Percentiles rank a stretch among this genome's conserved stretches.
Conservation (phyloP, 2,888 invertebrate species). For the Agrotis segetum region DNA sequence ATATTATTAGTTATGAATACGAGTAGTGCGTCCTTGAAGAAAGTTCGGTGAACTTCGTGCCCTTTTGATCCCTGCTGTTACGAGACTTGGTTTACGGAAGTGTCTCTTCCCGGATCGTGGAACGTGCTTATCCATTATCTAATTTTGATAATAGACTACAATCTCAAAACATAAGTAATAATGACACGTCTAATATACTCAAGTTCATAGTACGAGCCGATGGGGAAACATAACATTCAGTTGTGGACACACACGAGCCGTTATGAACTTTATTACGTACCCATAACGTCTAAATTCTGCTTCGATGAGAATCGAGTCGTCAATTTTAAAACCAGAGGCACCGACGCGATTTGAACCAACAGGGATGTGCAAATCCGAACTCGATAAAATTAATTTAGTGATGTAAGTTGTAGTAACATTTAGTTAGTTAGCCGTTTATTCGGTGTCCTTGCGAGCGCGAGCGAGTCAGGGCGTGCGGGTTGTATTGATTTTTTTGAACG, state of each 20-base stretch:
- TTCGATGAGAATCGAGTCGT: slow-evolving; percentile 11
- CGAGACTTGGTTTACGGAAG: slow-evolving; percentile 15
- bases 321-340: slow-evolving; percentile 13
- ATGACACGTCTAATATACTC: slow-evolving; percentile 11
- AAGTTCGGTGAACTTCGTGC: slow-evolving; percentile 13
- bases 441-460: slow-evolving; percentile 78
- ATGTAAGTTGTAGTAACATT: slow-evolving; percentile 71
- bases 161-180: slow-evolving; percentile 8
- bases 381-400: slow-evolving; percentile 54
- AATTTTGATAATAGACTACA: neutral
- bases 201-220: slow-evolving; percentile 12
- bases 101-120: neutral
- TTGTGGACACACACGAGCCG: slow-evolving; percentile 6
- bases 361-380: slow-evolving; percentile 38
- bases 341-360: slow-evolving; percentile 11
- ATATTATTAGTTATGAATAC: slow-evolving; percentile 11
- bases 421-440: slow-evolving; percentile 72
- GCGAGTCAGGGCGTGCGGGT: slow-evolving; percentile 75
- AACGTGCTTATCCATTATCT: neutral
- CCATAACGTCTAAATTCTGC: slow-evolving; percentile 5
- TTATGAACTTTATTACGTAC: slow-evolving; percentile 29
- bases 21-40: slow-evolving; percentile 6
- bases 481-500: slow-evolving; percentile 85
- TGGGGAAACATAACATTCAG: slow-evolving; percentile 21
- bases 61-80: slow-evolving; percentile 1